Percentiles rank a stretch among this genome's conserved stretches.
phyloP scores from a whole-genome alignment of 1,140 invertebrate species.

The Penaeus vannamei region DNA sequence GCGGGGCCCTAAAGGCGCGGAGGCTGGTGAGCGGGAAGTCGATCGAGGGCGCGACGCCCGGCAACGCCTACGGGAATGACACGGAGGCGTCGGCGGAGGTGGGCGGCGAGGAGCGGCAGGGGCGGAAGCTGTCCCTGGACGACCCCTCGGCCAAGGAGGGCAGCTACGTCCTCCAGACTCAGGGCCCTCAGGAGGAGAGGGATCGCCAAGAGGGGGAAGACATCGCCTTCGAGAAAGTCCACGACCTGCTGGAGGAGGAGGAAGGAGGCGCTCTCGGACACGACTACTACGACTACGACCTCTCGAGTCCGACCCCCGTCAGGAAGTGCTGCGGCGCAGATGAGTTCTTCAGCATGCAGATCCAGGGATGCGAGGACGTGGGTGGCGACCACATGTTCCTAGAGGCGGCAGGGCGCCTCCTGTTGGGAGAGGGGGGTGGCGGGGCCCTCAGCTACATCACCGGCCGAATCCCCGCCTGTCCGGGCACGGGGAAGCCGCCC shows the following conservation, averaged over 20 bases:
- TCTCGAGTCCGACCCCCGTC: not conserved
- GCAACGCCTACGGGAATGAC: too few relatives aligned
- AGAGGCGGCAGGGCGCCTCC: not conserved
- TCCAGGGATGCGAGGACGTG: conserved; percentile 45
- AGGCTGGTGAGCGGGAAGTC: too few relatives aligned
- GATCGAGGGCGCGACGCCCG: too few relatives aligned
- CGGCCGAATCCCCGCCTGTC: not conserved
- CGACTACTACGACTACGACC: not conserved
- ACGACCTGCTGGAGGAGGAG: not conserved
- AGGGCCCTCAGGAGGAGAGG: too few relatives aligned
- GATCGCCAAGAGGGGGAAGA: too few relatives aligned
- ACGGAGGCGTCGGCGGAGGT: too few relatives aligned
- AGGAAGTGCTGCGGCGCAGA: conserved; percentile 45
- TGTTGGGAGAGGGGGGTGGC: not conserved
- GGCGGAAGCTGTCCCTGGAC: too few relatives aligned
- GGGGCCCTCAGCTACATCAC: not conserved
- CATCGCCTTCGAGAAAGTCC: not conserved
- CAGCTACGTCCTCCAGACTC: too few relatives aligned
- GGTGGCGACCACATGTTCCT: not conserved
- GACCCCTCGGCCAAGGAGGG: too few relatives aligned
- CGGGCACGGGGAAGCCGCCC: not conserved
- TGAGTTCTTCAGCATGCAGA: conserved; percentile 45
- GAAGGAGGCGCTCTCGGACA: not conserved
- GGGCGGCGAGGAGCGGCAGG: too few relatives aligned
- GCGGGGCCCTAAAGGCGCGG: not conserved